Evolutionary conservation across 2,797 vertebrate genomes (phyloP).

Genomic region (Sebastes trivittatus): DNA sequence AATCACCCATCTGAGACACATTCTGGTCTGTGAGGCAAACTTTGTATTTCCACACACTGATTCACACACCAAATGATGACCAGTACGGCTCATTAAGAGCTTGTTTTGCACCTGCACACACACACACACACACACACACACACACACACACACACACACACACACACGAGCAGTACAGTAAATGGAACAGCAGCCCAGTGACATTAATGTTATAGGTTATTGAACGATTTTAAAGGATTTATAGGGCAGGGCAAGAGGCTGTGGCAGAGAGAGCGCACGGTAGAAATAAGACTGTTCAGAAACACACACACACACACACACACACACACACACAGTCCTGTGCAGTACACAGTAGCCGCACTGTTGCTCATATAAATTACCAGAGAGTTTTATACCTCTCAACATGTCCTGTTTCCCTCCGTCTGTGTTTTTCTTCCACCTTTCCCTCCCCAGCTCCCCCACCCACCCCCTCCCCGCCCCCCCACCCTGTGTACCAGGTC

Average conservation of each 20-base stretch:
- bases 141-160: conserved; percentile 28
- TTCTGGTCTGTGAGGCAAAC: conserved; percentile 9
- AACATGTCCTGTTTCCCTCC: conserved; percentile 44
- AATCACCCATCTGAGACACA: conserved; percentile 20
- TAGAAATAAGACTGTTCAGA: neutral
- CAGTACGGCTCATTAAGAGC: conserved; percentile 31
- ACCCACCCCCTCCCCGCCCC: no score
- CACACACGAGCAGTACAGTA: conserved; percentile 49
- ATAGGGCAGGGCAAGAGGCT: conserved; percentile 75
- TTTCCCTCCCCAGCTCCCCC: neutral
- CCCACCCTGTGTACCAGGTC: conserved; percentile 48
- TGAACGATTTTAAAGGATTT: conserved; percentile 80
- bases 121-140: conserved; percentile 12
- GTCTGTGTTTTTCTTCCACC: neutral
- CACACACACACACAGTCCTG: conserved; percentile 5
- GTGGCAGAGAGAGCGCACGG: conserved; percentile 52
- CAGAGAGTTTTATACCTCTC: conserved; percentile 56
- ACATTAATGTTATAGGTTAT: conserved; percentile 83
- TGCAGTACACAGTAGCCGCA: conserved; percentile 14
- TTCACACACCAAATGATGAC: conserved; percentile 30
- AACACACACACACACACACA: conserved; percentile 14
- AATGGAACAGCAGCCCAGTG: conserved; percentile 78
- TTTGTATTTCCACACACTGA: conserved; percentile 29
- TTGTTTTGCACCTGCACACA: conserved; percentile 11
- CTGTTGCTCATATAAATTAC: conserved; percentile 62